Percentiles rank a stretch among this genome's conserved stretches.
These are phyloP conservation scores for Pararge aegeria DNA, from an alignment of 1,140 invertebrate genomes.

Conservation along the genomic window DNA sequence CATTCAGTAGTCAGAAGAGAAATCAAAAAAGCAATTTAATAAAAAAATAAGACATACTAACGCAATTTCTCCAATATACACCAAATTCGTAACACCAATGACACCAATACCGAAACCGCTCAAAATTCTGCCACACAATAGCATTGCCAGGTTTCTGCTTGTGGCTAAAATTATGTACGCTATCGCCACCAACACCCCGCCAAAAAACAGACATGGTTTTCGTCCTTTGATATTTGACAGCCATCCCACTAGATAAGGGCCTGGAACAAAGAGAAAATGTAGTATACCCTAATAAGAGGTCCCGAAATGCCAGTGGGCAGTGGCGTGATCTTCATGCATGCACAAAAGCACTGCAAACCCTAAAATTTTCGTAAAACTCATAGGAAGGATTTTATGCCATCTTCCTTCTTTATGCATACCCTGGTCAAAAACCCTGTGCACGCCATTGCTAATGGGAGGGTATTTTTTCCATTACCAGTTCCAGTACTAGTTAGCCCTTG, in stretches of 20 bases:
- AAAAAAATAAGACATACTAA: constrained; percentile 24
- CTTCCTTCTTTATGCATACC: no score
- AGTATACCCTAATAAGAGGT: neutral
- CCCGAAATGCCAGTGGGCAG: neutral
- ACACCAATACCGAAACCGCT: constrained; percentile 18
- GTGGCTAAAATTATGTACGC: constrained; percentile 21
- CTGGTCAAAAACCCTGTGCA: no score
- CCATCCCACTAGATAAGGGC: constrained; percentile 27
- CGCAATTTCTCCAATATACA: constrained; percentile 41
- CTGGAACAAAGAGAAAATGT: constrained; percentile 13
- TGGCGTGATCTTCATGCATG: no score
- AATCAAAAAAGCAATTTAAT: no score
- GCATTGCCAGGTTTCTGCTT: constrained; percentile 15
- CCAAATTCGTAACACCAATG: constrained; percentile 17
- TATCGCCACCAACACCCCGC: constrained; percentile 4
- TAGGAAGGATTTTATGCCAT: no score
- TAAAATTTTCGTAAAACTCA: no score
- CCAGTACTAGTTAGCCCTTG: no score
- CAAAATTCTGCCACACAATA: constrained; percentile 27
- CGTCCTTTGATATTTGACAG: constrained; percentile 33
- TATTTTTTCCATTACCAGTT: no score
- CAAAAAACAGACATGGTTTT: constrained; percentile 26
- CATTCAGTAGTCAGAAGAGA: no score
- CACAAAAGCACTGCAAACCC: no score
- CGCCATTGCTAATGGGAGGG: no score